phyloP scores from a whole-genome alignment of 2,888 invertebrate species.

The Drosophila birchii region DNA sequence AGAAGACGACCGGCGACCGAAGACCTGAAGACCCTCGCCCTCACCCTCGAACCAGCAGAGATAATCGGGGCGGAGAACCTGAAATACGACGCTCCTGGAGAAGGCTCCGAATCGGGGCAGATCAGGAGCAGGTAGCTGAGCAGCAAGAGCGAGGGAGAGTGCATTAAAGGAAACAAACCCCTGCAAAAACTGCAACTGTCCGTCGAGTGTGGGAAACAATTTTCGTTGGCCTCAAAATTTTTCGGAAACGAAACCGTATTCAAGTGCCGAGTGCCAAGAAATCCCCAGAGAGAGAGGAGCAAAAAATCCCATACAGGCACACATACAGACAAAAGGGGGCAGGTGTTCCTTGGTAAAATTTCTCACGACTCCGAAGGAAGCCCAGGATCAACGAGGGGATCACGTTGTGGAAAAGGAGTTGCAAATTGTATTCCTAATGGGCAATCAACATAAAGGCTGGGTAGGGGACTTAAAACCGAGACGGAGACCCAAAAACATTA shows the following conservation, averaged over 20 bases:
- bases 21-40: constrained; percentile 27
- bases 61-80: constrained; percentile 65
- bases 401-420: constrained; percentile 69
- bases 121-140: constrained; percentile 27
- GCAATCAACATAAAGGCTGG: constrained; percentile 71
- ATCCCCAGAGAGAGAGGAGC: constrained; percentile 62
- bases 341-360: constrained; percentile 84
- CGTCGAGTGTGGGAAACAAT: constrained; percentile 83
- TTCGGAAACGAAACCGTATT: constrained; percentile 78
- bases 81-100: constrained; percentile 63
- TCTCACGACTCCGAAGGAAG: constrained; percentile 78
- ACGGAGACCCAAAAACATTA: constrained; percentile 2
- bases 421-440: constrained; percentile 79
- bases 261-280: constrained; percentile 62
- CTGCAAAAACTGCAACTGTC: constrained; percentile 74
- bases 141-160: constrained; percentile 49
- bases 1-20: constrained; percentile 11
- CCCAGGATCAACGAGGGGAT: constrained; percentile 62
- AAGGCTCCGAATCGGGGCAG: not conserved
- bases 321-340: constrained; percentile 75
- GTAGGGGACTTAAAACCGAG: constrained; percentile 12
- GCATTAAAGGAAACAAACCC: constrained; percentile 65
- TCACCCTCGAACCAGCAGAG: constrained; percentile 24
- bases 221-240: constrained; percentile 75
- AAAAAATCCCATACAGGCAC: constrained; percentile 19